Evolutionary conservation across 2,888 invertebrate genomes (phyloP).

Genomic region (Melinaea marsaeus): DNA sequence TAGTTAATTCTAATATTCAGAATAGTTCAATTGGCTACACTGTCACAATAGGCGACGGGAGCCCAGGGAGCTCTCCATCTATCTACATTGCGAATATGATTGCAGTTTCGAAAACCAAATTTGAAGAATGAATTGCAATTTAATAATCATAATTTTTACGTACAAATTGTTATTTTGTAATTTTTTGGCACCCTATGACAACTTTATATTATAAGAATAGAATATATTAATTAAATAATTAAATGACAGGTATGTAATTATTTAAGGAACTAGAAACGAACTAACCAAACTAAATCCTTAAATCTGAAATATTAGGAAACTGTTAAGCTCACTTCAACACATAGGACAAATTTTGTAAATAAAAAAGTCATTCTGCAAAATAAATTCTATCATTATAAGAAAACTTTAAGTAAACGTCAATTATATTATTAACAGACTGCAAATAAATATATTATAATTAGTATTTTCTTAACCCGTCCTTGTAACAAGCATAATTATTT

Average conservation of each 20-base stretch:
- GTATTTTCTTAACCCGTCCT: constrained; percentile 32
- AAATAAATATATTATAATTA: not conserved
- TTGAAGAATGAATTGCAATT: constrained; percentile 33
- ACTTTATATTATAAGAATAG: too few species aligned
- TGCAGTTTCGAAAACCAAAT: constrained; percentile 32
- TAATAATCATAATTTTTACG: constrained; percentile 25
- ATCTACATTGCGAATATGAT: constrained; percentile 32
- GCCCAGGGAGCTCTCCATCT: constrained; percentile 33
- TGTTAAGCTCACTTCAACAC: too few species aligned
- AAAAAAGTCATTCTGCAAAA: too few species aligned
- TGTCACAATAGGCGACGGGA: constrained; percentile 15
- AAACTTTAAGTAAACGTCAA: too few species aligned
- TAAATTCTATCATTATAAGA: too few species aligned
- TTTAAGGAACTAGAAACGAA: too few species aligned
- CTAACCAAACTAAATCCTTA: too few species aligned
- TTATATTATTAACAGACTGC: not conserved
- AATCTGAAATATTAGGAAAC: too few species aligned
- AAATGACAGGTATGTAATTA: too few species aligned
- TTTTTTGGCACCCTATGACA: too few species aligned
- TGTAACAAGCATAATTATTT: constrained; percentile 40
- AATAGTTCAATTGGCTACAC: constrained; percentile 17
- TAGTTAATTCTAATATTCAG: constrained; percentile 16
- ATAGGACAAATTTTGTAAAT: too few species aligned
- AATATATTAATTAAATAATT: too few species aligned
- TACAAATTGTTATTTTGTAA: constrained; percentile 11